Evolutionary conservation across 2,888 invertebrate genomes (phyloP).

Genomic region (Cerceris rybyensis): DNA sequence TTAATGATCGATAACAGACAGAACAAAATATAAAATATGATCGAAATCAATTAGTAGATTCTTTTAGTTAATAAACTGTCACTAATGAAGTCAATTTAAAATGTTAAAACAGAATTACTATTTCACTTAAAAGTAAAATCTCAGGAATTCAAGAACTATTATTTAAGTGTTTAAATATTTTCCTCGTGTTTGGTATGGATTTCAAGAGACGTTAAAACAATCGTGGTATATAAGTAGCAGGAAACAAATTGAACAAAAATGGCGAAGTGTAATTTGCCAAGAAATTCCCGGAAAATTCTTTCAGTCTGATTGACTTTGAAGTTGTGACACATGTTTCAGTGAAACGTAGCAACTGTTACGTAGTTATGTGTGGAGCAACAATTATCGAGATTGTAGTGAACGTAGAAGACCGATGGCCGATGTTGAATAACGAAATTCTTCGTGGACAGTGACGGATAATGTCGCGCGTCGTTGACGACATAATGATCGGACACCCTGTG

Average conservation of each 20-base stretch:
- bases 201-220: background rate
- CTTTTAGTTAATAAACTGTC: too few species aligned
- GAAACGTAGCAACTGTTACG: conserved; percentile 19
- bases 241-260: background rate
- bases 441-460: conserved; percentile 46
- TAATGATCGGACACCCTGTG: conserved; percentile 12
- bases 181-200: background rate
- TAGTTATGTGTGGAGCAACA: conserved; percentile 22
- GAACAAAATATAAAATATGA: too few species aligned
- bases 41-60: too few species aligned
- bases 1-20: too few species aligned
- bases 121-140: too few species aligned
- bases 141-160: too few species aligned
- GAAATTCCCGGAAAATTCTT: background rate
- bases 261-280: background rate
- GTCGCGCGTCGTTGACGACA: conserved; percentile 29
- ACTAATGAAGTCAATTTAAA: too few species aligned
- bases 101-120: too few species aligned
- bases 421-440: conserved; percentile 44
- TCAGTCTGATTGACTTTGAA: background rate
- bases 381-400: conserved; percentile 15
- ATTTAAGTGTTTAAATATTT: too few species aligned
- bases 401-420: conserved; percentile 16
- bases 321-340: background rate
- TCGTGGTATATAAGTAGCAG: background rate